A percentile compares a stretch with the other conserved stretches of the same genome.
phyloP scores from a whole-genome alignment of 1,140 invertebrate genomes.

The Caenorhabditis remanei region DNA sequence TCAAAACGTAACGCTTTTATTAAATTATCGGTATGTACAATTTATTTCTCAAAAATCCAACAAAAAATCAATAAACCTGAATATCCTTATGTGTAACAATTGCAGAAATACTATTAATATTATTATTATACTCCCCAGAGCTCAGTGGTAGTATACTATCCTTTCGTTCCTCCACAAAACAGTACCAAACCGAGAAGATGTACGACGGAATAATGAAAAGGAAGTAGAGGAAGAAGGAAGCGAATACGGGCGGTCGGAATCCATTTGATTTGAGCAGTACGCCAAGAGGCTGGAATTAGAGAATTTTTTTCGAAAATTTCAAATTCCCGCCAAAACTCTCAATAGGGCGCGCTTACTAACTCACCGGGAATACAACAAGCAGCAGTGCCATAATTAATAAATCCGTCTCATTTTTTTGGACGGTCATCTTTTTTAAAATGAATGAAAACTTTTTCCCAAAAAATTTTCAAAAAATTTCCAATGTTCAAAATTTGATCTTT shows the following conservation, averaged over 20 bases:
- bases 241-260: neutral
- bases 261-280: conserved; percentile 23
- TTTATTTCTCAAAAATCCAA: neutral
- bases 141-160: neutral
- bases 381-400: conserved; percentile 27
- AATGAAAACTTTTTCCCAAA: neutral
- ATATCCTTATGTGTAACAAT: conserved; percentile 12
- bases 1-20: no score
- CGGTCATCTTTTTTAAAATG: neutral
- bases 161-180: conserved; percentile 19
- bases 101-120: conserved; percentile 14
- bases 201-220: conserved; percentile 13
- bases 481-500: conserved; percentile 26
- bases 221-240: conserved; percentile 12
- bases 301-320: neutral
- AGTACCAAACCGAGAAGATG: conserved; percentile 30
- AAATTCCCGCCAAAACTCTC: no score
- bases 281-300: neutral
- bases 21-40: no score
- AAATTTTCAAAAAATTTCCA: neutral
- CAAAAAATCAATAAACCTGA: conserved; percentile 13
- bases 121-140: neutral
- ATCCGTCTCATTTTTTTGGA: neutral
- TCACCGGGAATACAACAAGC: conserved; percentile 14
- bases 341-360: neutral